Evolutionary conservation across 2,888 invertebrate species (phyloP), one percentile per base, ranked within the genome.

Genomic region (Hetaerina titia): DNA sequence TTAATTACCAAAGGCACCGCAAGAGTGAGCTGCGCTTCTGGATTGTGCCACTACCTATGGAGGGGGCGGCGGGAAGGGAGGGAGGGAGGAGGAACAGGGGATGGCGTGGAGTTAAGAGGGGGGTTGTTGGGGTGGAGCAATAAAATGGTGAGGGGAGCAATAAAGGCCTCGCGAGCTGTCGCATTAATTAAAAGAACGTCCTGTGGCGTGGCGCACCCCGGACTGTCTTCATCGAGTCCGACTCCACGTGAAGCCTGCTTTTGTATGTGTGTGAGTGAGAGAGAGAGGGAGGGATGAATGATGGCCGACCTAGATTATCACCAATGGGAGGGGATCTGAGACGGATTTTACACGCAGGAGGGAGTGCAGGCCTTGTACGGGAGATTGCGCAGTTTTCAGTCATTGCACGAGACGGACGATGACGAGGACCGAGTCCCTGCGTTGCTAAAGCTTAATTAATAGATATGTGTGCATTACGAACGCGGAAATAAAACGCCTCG

Each of bases 1-100:
- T 81, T 81, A 81, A 81, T 81, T 81, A 81, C 81, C 81, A 31
- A 81, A 81, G 31, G 81, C 31, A 81, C 81, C 81, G 81, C 81
- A 31, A 81, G 81, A 81, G 81, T 31, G 81, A 81, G 81, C 81
- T 45, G 45, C 81, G 22, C 81, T 31, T 1, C 45, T 31, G 31
- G 25, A 15, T 81, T 81, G 81, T 15, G 31, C 31, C 69, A 45
- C 45, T 45, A 45, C 45, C 7, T 69, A 8, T n/a, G 25, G 74
- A 15, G 8, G 8, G 69, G n/a, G 69, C 6, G 22, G 11, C 13
- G 81, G 31, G 81, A 31, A 2, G 19, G 11, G 81, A 13, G 13
- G 22, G 22, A 81, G 31, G 81, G 81, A 2, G 31, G 81, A 13
- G 45, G 45, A 45, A 45, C 45, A 45, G 45, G 45, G 2, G 4